Percentiles rank a stretch among this genome's conserved stretches.
Conservation (phyloP, 2,113 vertebrate species). For the Calidris pygmaea region DNA sequence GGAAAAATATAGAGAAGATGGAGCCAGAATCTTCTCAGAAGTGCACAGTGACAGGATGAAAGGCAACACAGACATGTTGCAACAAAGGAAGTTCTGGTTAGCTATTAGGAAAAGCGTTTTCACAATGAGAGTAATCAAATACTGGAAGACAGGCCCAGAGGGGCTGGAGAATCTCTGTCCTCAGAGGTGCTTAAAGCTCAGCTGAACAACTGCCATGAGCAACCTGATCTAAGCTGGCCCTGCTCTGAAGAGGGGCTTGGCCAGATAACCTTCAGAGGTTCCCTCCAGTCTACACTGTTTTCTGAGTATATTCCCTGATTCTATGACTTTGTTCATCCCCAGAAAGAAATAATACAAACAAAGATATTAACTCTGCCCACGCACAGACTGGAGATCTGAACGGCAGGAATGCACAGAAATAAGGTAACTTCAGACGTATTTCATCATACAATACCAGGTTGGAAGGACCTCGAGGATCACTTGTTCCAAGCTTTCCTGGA, state of each 20-base stretch:
- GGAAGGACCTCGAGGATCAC: background rate
- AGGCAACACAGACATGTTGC: background rate
- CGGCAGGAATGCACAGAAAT: background rate
- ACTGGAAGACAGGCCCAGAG: background rate
- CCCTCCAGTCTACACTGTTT: background rate
- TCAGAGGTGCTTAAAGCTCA: background rate
- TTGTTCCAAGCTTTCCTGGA: background rate
- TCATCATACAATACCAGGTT: background rate
- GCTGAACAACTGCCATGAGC: background rate
- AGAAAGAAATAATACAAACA: background rate
- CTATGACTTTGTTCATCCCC: background rate
- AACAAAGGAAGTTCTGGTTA: background rate
- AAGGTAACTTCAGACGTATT: background rate
- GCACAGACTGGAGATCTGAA: background rate
- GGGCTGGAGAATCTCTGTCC: background rate
- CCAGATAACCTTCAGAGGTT: background rate
- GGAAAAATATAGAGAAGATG: background rate
- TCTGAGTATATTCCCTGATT: background rate
- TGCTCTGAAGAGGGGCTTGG: background rate
- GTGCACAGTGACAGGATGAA: background rate
- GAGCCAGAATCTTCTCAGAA: background rate
- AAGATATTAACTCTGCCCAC: background rate
- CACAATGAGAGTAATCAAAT: background rate
- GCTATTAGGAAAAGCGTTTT: background rate
- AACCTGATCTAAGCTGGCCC: background rate